phyloP scores from a whole-genome alignment of 2,797 vertebrate species.

The Chaunax sp. region DNA sequence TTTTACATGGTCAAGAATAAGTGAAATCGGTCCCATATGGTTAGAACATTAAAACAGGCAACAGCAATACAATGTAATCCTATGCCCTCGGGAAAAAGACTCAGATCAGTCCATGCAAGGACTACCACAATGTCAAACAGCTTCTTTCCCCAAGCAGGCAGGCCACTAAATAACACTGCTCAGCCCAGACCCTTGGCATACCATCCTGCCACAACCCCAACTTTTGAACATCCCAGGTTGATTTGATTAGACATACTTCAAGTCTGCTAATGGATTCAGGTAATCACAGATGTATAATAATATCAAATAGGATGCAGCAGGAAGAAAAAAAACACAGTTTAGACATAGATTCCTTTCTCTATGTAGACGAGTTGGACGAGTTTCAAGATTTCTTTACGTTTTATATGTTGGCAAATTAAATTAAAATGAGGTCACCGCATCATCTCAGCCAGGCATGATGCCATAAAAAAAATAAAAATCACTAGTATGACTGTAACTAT shows the following conservation, averaged over 20 bases:
- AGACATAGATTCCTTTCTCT: slow-evolving; percentile 19
- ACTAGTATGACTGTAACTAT: background rate
- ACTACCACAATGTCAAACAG: no score
- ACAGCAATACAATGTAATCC: no score
- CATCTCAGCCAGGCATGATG: background rate
- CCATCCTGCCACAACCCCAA: no score
- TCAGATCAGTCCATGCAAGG: no score
- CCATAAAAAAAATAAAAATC: background rate
- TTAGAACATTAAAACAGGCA: no score
- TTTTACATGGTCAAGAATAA: no score
- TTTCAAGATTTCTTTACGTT: slow-evolving; percentile 14
- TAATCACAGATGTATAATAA: slow-evolving; percentile 46
- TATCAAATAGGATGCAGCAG: slow-evolving; percentile 49
- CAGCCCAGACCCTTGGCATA: no score
- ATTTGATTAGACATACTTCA: slow-evolving; percentile 49
- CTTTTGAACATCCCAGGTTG: no score
- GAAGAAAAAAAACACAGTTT: slow-evolving; percentile 42
- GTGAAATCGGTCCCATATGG: no score
- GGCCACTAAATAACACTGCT: no score
- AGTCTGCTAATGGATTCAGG: slow-evolving; percentile 47
- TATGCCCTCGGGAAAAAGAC: no score
- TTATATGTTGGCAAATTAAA: slow-evolving; percentile 14
- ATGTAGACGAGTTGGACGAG: slow-evolving; percentile 9
- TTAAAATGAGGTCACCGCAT: background rate
- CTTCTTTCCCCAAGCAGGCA: no score